Evolutionary conservation across 2,797 vertebrate species (phyloP).

Genomic region (Anabas testudineus): DNA sequence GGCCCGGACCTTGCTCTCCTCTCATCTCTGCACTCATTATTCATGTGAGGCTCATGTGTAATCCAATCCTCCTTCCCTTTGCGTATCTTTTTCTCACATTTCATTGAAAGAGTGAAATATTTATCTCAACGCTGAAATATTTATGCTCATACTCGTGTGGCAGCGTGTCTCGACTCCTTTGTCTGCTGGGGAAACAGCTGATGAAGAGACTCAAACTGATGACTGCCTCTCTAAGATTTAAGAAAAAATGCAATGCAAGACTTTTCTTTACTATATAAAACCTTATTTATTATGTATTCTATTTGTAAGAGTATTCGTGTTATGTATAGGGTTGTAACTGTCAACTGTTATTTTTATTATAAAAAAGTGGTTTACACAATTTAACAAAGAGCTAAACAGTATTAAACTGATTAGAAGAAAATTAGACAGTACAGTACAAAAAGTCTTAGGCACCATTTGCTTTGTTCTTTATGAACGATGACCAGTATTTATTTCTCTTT

Average conservation of each 20-base stretch:
- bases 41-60: slow-evolving; percentile 61
- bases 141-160: slow-evolving; percentile 63
- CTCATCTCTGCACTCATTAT: slow-evolving; percentile 74
- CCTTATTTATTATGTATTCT: not conserved
- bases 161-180: slow-evolving; percentile 31
- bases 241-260: not conserved
- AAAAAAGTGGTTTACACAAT: not conserved
- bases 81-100: slow-evolving; percentile 69
- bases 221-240: not conserved
- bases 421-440: no score
- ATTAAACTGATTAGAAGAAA: no score
- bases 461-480: no score
- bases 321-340: not conserved
- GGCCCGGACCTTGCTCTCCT: slow-evolving; percentile 56
- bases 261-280: not conserved
- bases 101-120: slow-evolving; percentile 80
- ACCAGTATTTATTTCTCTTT: no score
- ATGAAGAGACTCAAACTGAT: slow-evolving; percentile 23
- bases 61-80: slow-evolving; percentile 56
- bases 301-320: not conserved
- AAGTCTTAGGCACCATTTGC: no score
- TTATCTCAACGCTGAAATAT: slow-evolving; percentile 82
- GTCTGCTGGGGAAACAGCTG: slow-evolving; percentile 18
- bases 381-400: no score
- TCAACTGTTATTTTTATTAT: not conserved